Evolutionary conservation across 2,113 vertebrate species (phyloP), one percentile per base, ranked within the genome.

Genomic region (Probosciger aterrimus): DNA sequence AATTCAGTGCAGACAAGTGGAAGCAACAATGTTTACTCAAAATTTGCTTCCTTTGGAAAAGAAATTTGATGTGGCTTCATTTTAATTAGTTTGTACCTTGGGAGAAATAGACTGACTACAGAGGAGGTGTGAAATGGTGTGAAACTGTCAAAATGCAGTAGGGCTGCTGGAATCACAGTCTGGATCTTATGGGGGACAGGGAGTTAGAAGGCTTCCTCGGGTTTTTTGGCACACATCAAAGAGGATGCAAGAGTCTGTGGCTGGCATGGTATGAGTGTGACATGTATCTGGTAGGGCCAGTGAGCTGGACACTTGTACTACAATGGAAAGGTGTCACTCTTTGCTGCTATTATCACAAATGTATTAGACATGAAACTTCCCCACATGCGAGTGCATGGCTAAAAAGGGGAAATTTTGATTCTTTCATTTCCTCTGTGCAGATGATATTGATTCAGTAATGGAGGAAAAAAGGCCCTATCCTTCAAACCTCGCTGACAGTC

Each of bases 41-140:
- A 55, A 41, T 39, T 82, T 23, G 0, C 53, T 95, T 87, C 76
- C 55, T 92, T 88, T 93, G 85, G 73, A 43, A 90, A 90, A 93
- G 7, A 78, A 86, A 94, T 41, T 24, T 52, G 43, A 27, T 81
- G 80, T 83, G 62, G 76, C 37, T 96, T 94, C 55, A 62, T 90
- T 95, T 95, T 62, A 78, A 74, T 86, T 83, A 49, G 22, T 55
- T 84, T 77, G 24, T 52, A 30, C 22, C 41, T 4, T 31, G n/a
- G 13, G 4, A 88, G 59, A 80, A 80, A 81, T 50, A 43, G 49
- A 35, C 28, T 46, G 33, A 69, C 65, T 86, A 44, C 37, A 74
- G 35, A 86, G 30, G 27, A 83, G 33, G 5, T 57, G 39, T 76
- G 69, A 94, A 95, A 71, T 59, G 39, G 80, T 57, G 43, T 76